A percentile compares a stretch with the other conserved stretches of the same genome.
Conservation (phyloP, 2,888 invertebrate genomes). For the Melinaea marsaeus region DNA sequence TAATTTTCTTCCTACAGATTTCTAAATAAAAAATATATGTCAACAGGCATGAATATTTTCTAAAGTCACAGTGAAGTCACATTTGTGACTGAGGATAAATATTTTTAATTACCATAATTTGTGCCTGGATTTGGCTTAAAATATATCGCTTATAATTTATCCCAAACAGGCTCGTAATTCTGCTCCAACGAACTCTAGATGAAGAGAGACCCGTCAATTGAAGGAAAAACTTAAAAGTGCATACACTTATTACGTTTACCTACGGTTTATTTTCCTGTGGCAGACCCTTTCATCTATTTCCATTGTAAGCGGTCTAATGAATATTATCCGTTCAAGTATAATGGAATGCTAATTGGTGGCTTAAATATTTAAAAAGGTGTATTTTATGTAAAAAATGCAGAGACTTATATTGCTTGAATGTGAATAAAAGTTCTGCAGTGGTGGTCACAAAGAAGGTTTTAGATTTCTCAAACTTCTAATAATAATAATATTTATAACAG, state of each 20-base stretch:
- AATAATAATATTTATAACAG: no score
- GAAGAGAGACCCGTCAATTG: slow-evolving; percentile 13
- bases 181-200: slow-evolving; percentile 26
- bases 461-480: background rate
- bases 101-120: no score
- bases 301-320: slow-evolving; percentile 18
- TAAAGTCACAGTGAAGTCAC: no score
- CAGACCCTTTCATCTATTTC: slow-evolving; percentile 14
- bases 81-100: no score
- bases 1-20: no score
- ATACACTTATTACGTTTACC: slow-evolving; percentile 18
- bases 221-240: slow-evolving; percentile 17
- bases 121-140: background rate
- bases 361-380: slow-evolving; percentile 6
- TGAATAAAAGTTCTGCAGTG: background rate
- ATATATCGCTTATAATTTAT: slow-evolving; percentile 12
- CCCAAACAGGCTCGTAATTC: slow-evolving; percentile 19
- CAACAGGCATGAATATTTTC: no score
- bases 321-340: slow-evolving; percentile 34
- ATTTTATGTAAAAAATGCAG: background rate
- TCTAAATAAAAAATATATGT: no score
- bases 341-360: slow-evolving; percentile 29
- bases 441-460: background rate
- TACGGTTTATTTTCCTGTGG: slow-evolving; percentile 16
- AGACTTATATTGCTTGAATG: background rate